Base-by-base conservation (phyloP, 2,113 vertebrate species). In the Pelobates fuscus region DNA sequence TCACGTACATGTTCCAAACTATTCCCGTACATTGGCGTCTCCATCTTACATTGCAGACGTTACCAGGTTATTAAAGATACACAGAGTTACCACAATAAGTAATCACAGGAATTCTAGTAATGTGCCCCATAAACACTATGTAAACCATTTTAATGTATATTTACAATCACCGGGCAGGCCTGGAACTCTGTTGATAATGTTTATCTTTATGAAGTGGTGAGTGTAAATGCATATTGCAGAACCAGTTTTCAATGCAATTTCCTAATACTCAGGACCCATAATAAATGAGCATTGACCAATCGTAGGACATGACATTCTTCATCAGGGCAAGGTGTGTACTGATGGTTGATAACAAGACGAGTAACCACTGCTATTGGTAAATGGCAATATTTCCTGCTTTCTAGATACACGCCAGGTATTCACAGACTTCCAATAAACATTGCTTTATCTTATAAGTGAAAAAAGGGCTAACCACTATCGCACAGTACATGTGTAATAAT, bases 31-130 rank as follows among this genome's bases (percentile, higher is more conserved):
- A n/a, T n/a, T n/a, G n/a, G n/a, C n/a, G n/a, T n/a, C n/a, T n/a
- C n/a, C 69, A 21, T 60, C 69, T 46, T n/a, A 2, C 1, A 20
- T 41, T 2, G 7, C 3, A 23, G 12, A 8, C 14, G 29, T 52
- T 62, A 32, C 27, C 46, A 12, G 59, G n/a, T 12, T 24, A 0
- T 11, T 10, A 12, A 30, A 12, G 29, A 43, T 71, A 71, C 25
- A 23, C 26, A 52, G 24, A 17, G 59, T 49, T 52, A 62, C 30
- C 59, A 32, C n/a, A 20, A 24, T 12, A 5, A 15, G 41, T 30
- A 71, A 25, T 37, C 32, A 2, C 17, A 62, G 46, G 70, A 71
- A 71, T 63, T 62, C 58, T 52, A 71, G 30, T 71, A 63, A 71
- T 71, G 59, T 52, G 49, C 46, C 29, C 1, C 27, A 37, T 71